Conservation (phyloP, 1,140 invertebrate genomes). For the Heliconius hewitsoni region DNA sequence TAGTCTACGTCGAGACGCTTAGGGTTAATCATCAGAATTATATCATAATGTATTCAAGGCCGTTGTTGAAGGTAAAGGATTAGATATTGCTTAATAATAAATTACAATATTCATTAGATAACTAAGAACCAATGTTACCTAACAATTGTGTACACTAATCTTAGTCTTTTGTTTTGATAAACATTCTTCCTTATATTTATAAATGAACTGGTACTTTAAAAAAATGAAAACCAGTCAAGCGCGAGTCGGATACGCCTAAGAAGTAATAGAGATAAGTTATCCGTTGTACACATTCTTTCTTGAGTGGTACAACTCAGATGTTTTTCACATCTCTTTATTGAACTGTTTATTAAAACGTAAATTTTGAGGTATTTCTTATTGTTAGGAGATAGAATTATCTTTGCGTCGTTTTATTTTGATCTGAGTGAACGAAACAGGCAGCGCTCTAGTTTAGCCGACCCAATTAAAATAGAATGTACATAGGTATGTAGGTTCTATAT, state of each 20-base stretch:
- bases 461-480: slow-evolving; percentile 12
- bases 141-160: neutral
- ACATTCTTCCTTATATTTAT: neutral
- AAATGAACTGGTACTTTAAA: neutral
- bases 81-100: slow-evolving; percentile 3
- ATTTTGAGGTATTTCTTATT: too few relatives aligned
- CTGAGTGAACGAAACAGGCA: neutral
- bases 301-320: too few relatives aligned
- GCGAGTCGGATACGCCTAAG: too few relatives aligned
- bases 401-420: neutral
- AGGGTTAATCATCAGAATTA: slow-evolving; percentile 8
- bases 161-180: neutral
- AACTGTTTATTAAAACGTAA: too few relatives aligned
- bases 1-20: neutral
- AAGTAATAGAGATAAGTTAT: too few relatives aligned
- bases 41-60: slow-evolving; percentile 7
- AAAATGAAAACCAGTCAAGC: too few relatives aligned
- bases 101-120: neutral
- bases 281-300: too few relatives aligned
- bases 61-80: neutral
- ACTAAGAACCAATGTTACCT: neutral
- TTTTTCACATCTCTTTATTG: too few relatives aligned
- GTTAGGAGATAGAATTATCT: neutral
- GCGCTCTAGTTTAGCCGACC: slow-evolving; percentile 12
- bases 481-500: neutral